These are phyloP conservation scores for Mus minutoides DNA, from an alignment of 2,797 vertebrate genomes.

Conservation along the genomic window DNA sequence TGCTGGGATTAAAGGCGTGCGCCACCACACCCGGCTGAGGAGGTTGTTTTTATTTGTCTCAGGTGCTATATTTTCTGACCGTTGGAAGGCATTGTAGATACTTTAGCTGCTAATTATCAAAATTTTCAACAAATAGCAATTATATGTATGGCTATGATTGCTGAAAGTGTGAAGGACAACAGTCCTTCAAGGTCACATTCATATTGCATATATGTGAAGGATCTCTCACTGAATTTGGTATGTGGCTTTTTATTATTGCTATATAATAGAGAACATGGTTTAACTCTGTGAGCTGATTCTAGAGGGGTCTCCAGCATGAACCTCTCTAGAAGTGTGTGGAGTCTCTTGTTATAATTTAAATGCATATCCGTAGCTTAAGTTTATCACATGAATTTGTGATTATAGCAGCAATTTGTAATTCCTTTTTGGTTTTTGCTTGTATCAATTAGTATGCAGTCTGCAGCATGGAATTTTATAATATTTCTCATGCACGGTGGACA, in stretches of 20 bases:
- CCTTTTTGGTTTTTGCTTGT: background rate
- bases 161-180: background rate
- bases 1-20: no score
- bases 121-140: background rate
- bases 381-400: background rate
- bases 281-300: constrained; percentile 25
- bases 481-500: background rate
- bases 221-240: background rate
- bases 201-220: background rate
- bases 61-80: background rate
- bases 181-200: background rate
- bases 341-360: constrained; percentile 17
- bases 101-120: background rate
- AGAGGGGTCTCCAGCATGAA: background rate
- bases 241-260: background rate
- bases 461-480: background rate
- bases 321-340: background rate
- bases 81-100: background rate
- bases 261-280: background rate
- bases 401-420: background rate
- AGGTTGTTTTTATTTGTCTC: constrained; percentile 14
- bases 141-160: background rate
- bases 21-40: no score
- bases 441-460: background rate
- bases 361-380: background rate